A percentile compares a stretch with the other conserved stretches of the same genome.
Evolutionary conservation across 35 echinoderm and acorn worm genomes (phyloP).

Genomic region (Eucidaris tribuloides): DNA sequence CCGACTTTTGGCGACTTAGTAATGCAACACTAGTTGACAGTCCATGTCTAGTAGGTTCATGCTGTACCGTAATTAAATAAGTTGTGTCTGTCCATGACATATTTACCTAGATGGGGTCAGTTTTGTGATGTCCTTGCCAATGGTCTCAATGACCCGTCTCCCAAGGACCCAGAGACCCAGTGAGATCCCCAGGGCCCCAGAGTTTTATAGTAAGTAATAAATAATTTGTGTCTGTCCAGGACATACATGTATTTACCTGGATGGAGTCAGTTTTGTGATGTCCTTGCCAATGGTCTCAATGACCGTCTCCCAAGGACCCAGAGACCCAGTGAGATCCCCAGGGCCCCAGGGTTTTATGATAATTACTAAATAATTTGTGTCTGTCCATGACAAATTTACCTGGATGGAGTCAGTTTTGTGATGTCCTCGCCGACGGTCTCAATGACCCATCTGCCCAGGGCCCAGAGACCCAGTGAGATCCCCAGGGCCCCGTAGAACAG

Average conservation of each 20-base stretch:
- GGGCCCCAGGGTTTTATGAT: too few relatives aligned
- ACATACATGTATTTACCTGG: too few relatives aligned
- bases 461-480: conserved; percentile 32
- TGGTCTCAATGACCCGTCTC: conserved; percentile 15
- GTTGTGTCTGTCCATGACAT: too few relatives aligned
- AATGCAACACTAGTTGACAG: too few relatives aligned
- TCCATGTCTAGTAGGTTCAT: too few relatives aligned
- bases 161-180: conserved; percentile 15
- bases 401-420: conserved; percentile 14
- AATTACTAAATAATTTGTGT: too few relatives aligned
- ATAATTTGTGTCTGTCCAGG: too few relatives aligned
- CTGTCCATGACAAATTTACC: too few relatives aligned
- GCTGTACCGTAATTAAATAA: too few relatives aligned
- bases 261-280: conserved; percentile 6
- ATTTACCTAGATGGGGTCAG: conserved; percentile 30
- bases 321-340: conserved; percentile 30
- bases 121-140: conserved; percentile 20
- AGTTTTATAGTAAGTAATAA: too few relatives aligned
- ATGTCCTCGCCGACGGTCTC: conserved; percentile 36
- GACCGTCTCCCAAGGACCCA: background rate
- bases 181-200: conserved; percentile 24
- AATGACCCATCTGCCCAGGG: background rate
- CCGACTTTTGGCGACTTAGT: too few relatives aligned
- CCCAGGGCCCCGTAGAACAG: conserved; percentile 24
- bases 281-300: conserved; percentile 36